Base-by-base conservation (phyloP, 2,113 vertebrate genomes). In the Choloepus hoffmanni region DNA sequence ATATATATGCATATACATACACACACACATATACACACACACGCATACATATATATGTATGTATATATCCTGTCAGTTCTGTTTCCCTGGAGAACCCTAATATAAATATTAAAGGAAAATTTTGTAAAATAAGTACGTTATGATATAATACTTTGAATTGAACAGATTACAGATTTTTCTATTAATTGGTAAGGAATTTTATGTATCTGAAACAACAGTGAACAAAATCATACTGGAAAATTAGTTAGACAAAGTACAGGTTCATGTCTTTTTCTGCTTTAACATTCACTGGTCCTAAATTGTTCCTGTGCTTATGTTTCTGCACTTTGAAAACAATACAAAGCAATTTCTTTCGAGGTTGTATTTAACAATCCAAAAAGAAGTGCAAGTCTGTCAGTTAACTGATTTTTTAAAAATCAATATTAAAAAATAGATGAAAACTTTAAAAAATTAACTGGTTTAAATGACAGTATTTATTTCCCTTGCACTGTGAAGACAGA, bases 341-440 rank as follows among this genome's bases (percentile, higher is more conserved):
- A 78, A 94, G 48, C 16, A 82, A 78, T 53, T 28, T 77, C 53
- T 91, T 87, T 83, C 63, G 43, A 67, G 48, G 45, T 40, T 30
- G 30, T 72, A 45, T 77, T 88, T 92, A 78, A 88, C 14, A 91
- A 72, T n/a, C 78, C 13, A 65, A 88, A 83, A 84, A 36, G 3
- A 9, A 78, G 19, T 45, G 11, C 45, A 84, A 76, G 60, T 43
- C 28, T 94, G 7, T 67, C 36, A 92, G 30, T 70, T 58, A 91
- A 72, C 5, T 40, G 53, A 79, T 48, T 60, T 83, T 91, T 55
- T 3, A 0, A 6, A 14, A 85, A 63, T 84, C 85, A 89, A 3
- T 65, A 15, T 84, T 50, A n/a, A n/a, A 10, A 92, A 92, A 36
- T 43, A 90, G 43, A 89, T 85, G 63, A 85, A 79, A 92, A 77